Evolutionary conservation across 37 sponge, comb jelly and placozoan genomes (phyloP), one percentile per base, ranked within the genome.

Genomic region (Spongia lamella): DNA sequence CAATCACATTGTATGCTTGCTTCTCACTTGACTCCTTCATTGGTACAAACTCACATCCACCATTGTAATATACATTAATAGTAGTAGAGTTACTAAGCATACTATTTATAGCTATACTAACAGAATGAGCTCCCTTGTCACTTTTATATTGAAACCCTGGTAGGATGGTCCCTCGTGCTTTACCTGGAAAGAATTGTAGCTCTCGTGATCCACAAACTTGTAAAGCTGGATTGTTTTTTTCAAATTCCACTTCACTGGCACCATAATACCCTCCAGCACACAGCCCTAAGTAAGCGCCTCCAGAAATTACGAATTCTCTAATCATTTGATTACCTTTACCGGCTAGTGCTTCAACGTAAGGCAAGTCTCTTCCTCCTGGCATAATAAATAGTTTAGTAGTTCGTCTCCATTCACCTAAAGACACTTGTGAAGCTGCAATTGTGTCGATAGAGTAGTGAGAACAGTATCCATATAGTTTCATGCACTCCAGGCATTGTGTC

Each of bases 181-280:
- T 66, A 2, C 88, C 95, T 17, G 79, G 82, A 58, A 75, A 90
- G 70, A 94, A 87, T 0, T 26, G 52, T 16, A 94, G 78, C 57
- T 94, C 95, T 30, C 91, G 68, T 15, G 57, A 58, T 0, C 85
- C 92, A 3, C 71, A 57, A 20, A 94, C 85, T 32, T 79, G 81
- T 62, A 90, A 56, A 13, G 29, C 50, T 14, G 91, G 85, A 58
- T 94, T 83, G 21, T 81, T 84, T 50, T 88, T 76, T 27, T 72
- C 66, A 63, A 94, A 94, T 63, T 84, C 79, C 7, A 90, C 84
- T 43, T 39, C 34, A 31, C 77, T 21, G 22, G 68, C 56, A 1
- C 83, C 95, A 66, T 88, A 94, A 56, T 94, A 94, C 3, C 73
- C 92, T 30, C 95, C 95, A 17, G 95, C 95, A 84, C 95, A 94